Evolutionary conservation across 2,888 invertebrate species (phyloP), one percentile per base, ranked within the genome.

Genomic region (Marasmarcha lunaedactyla): DNA sequence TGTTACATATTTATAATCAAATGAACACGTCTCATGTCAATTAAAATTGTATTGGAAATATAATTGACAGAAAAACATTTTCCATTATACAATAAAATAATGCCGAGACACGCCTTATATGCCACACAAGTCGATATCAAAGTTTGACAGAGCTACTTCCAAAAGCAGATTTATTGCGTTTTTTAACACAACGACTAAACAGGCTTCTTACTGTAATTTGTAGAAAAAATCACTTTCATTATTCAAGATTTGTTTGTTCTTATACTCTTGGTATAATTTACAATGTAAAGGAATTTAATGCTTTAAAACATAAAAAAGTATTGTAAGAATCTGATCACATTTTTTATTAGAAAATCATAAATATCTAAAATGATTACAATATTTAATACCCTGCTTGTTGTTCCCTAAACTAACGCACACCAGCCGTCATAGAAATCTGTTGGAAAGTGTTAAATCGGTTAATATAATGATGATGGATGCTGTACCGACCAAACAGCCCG

Each of bases 391-490:
- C n/a, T 20, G 20, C 7, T 20, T 3, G 20, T 20, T 3, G 20
- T 5, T 7, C 20, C 20, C 20, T 20, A 20, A 20, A 20, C 3
- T 20, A 20, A 3, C 7, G 20, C 20, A 20, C 66, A 64, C 70
- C 67, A 66, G 66, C 68, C 60, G 71, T 63, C 64, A 63, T 59
- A 56, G 63, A 65, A 78, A 77, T 78, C 74, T 74, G 77, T 79
- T 79, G 71, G 71, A 83, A 83, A 83, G 83, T 83, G 83, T 83
- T 83, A 83, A 83, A 79, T 79, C 83, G 71, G 83, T 83, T 83
- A 78, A 72, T 78, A 72, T 81, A 83, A 83, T 83, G 81, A 83
- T 83, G 83, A 83, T 83, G 72, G 77, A 83, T 83, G 74, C 68
- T 52, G 70, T 63, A 66, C 74, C 70, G 59, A 70, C 76, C 74